phyloP scores from a whole-genome alignment of 2,113 vertebrate genomes.

The Bolborhynchus lineola region DNA sequence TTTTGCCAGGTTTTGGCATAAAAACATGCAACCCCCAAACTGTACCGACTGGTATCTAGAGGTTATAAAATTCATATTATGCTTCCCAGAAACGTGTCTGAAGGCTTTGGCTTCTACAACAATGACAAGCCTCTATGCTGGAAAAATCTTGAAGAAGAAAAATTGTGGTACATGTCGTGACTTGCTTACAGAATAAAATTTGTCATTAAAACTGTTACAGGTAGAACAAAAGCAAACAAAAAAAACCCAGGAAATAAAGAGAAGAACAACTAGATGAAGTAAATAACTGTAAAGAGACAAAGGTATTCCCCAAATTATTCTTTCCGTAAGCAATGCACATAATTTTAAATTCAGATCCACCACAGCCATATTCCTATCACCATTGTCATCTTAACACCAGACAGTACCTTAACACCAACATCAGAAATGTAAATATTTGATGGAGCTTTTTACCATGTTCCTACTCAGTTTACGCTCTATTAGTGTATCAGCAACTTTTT shows the following conservation, averaged over 20 bases:
- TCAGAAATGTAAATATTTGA: conserved; percentile 37
- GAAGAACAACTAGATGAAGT: neutral
- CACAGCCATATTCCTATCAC: neutral
- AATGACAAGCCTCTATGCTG: neutral
- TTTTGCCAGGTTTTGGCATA: neutral
- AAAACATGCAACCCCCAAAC: neutral
- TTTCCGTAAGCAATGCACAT: neutral
- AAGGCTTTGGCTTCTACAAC: neutral
- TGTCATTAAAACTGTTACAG: neutral
- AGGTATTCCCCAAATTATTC: neutral
- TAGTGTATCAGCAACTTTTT: neutral
- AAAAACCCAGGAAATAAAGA: neutral
- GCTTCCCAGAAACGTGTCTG: neutral
- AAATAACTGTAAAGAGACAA: neutral
- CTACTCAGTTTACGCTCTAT: conserved; percentile 26
- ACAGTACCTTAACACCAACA: neutral
- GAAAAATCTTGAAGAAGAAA: neutral
- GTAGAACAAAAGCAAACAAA: neutral
- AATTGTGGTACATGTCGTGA: neutral
- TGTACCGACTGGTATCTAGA: neutral
- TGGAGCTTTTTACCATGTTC: neutral
- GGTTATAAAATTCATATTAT: neutral
- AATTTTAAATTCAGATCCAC: neutral
- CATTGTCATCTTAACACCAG: neutral
- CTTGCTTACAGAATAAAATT: neutral